Conservation (phyloP, 2,797 vertebrate genomes). For the Ataeniobius toweri region DNA sequence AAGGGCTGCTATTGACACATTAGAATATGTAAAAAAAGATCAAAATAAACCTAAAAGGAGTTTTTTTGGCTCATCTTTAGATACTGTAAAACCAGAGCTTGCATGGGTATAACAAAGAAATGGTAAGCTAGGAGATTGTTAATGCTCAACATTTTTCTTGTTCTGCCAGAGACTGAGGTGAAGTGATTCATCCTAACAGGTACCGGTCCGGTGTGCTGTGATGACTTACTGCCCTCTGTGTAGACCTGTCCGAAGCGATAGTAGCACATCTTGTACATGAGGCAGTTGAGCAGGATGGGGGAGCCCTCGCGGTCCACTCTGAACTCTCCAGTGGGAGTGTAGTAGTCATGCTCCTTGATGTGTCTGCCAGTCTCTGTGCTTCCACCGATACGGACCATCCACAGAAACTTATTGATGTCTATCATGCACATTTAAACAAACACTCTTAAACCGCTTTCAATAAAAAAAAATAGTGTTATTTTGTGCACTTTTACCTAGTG, state of each 20-base stretch:
- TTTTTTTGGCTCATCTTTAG: too few species aligned
- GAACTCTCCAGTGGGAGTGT: constrained; percentile 96
- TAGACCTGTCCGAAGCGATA: constrained; percentile 99
- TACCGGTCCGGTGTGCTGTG: not conserved
- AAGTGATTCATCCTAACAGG: not conserved
- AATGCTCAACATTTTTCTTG: not conserved
- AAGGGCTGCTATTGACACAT: too few species aligned
- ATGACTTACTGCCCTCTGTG: constrained; percentile 96
- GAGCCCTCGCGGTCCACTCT: constrained; percentile 96
- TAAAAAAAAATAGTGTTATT: not conserved
- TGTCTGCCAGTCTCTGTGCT: constrained; percentile 97
- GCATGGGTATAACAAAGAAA: too few species aligned
- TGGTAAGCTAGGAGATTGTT: not conserved
- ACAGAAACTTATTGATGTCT: constrained; percentile 99
- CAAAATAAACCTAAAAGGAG: too few species aligned
- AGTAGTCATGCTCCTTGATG: constrained; percentile 99
- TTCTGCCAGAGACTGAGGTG: not conserved
- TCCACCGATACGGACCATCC: constrained; percentile 99
- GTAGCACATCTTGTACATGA: constrained; percentile 99
- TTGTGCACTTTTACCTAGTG: not conserved
- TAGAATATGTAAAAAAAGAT: too few species aligned
- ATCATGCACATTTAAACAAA: not conserved
- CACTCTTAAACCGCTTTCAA: too few species aligned
- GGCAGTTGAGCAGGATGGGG: constrained; percentile 96
- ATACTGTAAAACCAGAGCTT: too few species aligned